Evolutionary conservation across 2,797 vertebrate genomes (phyloP), one percentile per base, ranked within the genome.

Genomic region (Hydrocynus forskahlii): DNA sequence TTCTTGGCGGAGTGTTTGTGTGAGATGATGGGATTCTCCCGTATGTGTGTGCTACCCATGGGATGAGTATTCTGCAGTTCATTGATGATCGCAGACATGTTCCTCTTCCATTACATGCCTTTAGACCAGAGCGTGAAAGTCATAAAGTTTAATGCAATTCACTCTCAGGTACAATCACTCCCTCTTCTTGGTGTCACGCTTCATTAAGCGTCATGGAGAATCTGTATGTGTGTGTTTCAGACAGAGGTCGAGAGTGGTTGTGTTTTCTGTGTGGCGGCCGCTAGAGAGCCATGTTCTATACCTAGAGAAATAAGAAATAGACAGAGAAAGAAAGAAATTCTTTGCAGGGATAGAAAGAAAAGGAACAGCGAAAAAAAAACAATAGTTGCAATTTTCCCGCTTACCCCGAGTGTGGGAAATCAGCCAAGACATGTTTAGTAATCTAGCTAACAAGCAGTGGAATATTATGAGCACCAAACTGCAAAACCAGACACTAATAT

Each of bases 71-170:
- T 80, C 70, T 73, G 48, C 72, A 62, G 62, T 67, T 84, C 60
- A 73, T 60, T 62, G 70, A 55, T 67, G 75, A 83, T 75, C 68
- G 71, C 76, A 85, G 82, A 76, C 83, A 81, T 83, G 86, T 83
- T 87, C 83, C 72, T 81, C 85, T 87, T 83, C 78, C 67, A 70
- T 83, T 79, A 85, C 55, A 68, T 84, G 81, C 73, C 82, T 81
- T 81, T 82, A 69, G 78, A 81, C 70, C 67, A 66, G 69, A 87
- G 76, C 83, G 79, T 83, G 86, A 85, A 87, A 85, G 86, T 85
- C 86, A 85, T 85, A 83, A 83, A 81, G 81, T 81, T 83, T 87
- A 83, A 83, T 79, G 80, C 76, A 73, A 74, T 79, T 82, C 86
- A 59, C 80, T 76, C 78, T 45, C 80, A 85, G 80, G 80, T 81